phyloP scores from a whole-genome alignment of 2,113 vertebrate species.

The Istiophorus platypterus region DNA sequence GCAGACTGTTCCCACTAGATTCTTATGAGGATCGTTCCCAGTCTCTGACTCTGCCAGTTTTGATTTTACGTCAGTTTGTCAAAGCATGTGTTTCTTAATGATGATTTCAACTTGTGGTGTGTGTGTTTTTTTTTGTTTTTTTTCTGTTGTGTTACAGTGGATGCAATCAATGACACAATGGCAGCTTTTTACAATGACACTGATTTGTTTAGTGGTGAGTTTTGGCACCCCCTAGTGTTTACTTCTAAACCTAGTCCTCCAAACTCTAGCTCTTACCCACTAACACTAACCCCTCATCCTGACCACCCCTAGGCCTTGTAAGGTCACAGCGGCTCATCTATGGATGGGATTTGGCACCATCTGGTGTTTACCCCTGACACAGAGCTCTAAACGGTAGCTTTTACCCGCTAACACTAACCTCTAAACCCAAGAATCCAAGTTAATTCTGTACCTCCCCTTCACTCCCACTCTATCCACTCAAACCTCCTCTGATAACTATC shows the following conservation, averaged over 20 bases:
- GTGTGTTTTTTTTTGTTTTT: conserved; percentile 87
- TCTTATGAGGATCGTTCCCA: conserved; percentile 20
- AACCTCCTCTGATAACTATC: conserved; percentile 24
- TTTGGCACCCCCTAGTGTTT: conserved; percentile 89
- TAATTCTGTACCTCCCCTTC: conserved; percentile 28
- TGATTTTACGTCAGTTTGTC: conserved; percentile 48
- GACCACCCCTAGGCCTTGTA: conserved; percentile 66
- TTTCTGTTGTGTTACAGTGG: conserved; percentile 98
- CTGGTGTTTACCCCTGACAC: conserved; percentile 84
- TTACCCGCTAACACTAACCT: conserved; percentile 85
- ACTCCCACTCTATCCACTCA: conserved; percentile 48
- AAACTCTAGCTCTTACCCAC: conserved; percentile 84
- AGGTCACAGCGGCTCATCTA: conserved; percentile 90
- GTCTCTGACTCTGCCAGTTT: conserved; percentile 16
- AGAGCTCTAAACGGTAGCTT: conserved; percentile 64
- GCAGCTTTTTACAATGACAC: conserved; percentile 99
- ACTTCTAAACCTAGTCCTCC: conserved; percentile 70
- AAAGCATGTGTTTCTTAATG: conserved; percentile 29
- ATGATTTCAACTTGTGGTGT: conserved; percentile 80
- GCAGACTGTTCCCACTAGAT: conserved; percentile 6
- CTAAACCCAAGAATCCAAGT: conserved; percentile 51
- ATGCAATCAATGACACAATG: conserved; percentile 99
- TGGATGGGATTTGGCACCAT: conserved; percentile 92
- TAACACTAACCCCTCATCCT: conserved; percentile 86
- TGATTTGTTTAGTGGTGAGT: conserved; percentile 99